These are phyloP conservation scores for Apamea anceps DNA, from an alignment of 2,888 invertebrate species.

Conservation along the genomic window DNA sequence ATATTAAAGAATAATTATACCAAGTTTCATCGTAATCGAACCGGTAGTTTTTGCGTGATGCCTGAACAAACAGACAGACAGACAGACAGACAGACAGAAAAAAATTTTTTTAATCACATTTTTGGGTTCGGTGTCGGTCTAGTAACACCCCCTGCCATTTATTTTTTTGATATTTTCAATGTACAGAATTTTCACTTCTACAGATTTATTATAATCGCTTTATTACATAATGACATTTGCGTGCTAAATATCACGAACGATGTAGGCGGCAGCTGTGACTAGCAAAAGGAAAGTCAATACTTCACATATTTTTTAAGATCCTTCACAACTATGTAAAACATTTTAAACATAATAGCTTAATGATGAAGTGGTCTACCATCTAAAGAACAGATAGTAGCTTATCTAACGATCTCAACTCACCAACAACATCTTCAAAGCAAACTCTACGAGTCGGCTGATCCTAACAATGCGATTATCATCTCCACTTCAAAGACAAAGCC, in stretches of 20 bases:
- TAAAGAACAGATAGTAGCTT: constrained; percentile 20
- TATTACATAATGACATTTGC: background rate
- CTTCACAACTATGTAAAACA: background rate
- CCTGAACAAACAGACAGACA: too few relatives aligned
- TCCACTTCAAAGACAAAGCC: constrained; percentile 53
- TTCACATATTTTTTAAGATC: background rate
- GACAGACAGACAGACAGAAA: too few relatives aligned
- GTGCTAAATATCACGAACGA: background rate
- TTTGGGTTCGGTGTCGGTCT: too few relatives aligned
- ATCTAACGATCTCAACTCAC: constrained; percentile 28
- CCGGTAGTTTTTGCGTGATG: too few relatives aligned
- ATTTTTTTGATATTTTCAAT: too few relatives aligned
- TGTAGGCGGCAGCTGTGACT: background rate
- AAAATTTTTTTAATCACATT: too few relatives aligned
- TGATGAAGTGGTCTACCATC: background rate
- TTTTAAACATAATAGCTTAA: background rate
- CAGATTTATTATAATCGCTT: too few relatives aligned
- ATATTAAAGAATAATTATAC: too few relatives aligned
- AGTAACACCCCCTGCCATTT: too few relatives aligned
- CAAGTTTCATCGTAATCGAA: too few relatives aligned
- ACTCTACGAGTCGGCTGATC: constrained; percentile 18
- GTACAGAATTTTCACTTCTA: too few relatives aligned
- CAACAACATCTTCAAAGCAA: constrained; percentile 37
- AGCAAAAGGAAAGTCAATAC: background rate
- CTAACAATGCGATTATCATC: constrained; percentile 46